Evolutionary conservation across 2,797 vertebrate species (phyloP).

Genomic region (Ciconia nigra): DNA sequence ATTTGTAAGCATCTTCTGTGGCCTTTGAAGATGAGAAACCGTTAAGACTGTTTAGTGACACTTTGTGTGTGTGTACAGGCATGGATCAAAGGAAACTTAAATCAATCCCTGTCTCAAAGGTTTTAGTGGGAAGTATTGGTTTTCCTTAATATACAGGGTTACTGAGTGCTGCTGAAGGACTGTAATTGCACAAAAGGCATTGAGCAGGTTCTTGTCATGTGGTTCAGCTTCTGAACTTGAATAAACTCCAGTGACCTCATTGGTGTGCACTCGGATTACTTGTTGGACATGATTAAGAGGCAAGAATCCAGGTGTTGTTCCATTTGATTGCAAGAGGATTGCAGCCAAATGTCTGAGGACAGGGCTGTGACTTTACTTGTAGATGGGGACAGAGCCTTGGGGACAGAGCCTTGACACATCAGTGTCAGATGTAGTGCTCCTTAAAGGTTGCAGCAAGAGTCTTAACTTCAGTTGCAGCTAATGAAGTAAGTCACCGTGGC

Average conservation of each 20-base stretch:
- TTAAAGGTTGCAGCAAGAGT: background rate
- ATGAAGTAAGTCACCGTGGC: background rate
- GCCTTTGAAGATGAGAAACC: background rate
- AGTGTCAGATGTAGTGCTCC: background rate
- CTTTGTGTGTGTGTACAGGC: background rate
- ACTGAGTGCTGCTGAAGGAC: background rate
- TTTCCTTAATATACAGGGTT: background rate
- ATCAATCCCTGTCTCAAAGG: background rate
- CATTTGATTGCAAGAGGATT: background rate
- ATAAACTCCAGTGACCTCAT: conserved; percentile 25
- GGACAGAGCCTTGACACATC: background rate
- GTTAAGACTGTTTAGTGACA: background rate
- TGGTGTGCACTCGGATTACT: background rate
- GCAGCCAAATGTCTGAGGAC: background rate
- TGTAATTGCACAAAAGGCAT: background rate
- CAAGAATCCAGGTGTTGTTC: conserved; percentile 34
- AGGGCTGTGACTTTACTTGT: background rate
- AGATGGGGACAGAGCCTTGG: background rate
- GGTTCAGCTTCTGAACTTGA: conserved; percentile 19
- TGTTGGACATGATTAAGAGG: background rate
- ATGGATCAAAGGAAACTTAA: background rate
- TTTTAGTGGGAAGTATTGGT: background rate
- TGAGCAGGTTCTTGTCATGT: conserved; percentile 17
- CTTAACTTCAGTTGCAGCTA: background rate
- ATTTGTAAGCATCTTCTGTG: background rate